Evolutionary conservation across 2,888 invertebrate genomes (phyloP), one percentile per base, ranked within the genome.

Genomic region (Carcina quercana): DNA sequence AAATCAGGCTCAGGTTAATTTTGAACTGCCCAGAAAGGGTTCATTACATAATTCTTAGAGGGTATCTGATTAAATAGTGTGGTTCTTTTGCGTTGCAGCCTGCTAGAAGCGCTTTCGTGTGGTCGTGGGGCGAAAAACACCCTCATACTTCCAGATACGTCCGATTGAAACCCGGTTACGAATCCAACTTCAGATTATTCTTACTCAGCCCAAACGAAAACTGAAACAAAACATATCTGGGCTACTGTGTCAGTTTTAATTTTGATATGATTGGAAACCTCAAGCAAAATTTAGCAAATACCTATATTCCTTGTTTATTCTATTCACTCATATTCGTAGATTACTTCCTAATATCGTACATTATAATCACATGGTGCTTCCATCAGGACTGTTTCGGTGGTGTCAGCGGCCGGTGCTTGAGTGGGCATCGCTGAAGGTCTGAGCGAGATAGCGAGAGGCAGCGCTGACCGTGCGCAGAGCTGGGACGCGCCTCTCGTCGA

Each of bases 371-470:
- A 50, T 2, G 66, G 63, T 13, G 60, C 52, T 30, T 78, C 74
- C 20, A 73, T 72, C 13, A 78, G 56, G 5, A 66, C 72, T 10
- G 78, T 74, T 33, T 78, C 76, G 0, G 70, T 68, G 7, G 64
- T 67, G 3, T 69, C 72, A n/a, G 67, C 70, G 2, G 60, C 57
- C 6, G 65, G 60, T 2, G 69, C 50, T 0, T 64, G 45, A 2
- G 65, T 40, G 1, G 70, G 59, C 45, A 80, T 59, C 0, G 62
- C 67, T 5, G 91, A 88, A 4, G 90, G 90, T 54, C 92, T 89
- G 31, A 92, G 85, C 42, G 92, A 92, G 60, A 92, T 91, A 40
- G 92, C 91, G 47, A 93, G 62, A 0, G 93, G 92, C 8, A 92
- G 71, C 1, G 91, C 89, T 13, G 92, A 90, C 11, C 91, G 86